phyloP scores from a whole-genome alignment of 2,113 vertebrate genomes.

The Hippocampus zosterae region DNA sequence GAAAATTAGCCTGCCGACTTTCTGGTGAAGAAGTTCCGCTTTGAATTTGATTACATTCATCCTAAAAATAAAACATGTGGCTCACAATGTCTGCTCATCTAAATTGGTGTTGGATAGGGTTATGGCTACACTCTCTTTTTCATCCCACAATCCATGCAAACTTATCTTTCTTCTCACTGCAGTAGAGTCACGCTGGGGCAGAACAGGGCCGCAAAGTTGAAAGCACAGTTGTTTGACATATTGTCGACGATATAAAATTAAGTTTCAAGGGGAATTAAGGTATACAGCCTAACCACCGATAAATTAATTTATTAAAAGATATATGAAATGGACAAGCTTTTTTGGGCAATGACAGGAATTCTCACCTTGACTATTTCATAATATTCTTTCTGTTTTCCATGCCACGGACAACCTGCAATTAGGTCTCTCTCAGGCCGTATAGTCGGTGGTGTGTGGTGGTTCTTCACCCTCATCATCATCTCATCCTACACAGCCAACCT shows the following conservation, averaged over 20 bases:
- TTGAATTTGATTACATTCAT: background rate
- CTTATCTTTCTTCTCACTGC: background rate
- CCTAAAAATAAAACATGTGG: no score
- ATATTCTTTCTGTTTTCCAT: conserved; percentile 38
- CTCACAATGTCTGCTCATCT: background rate
- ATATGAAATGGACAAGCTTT: background rate
- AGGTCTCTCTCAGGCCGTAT: conserved; percentile 98
- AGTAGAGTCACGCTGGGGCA: conserved; percentile 5
- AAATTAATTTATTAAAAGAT: background rate
- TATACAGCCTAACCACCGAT: background rate
- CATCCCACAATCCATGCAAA: background rate
- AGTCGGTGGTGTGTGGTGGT: conserved; percentile 99
- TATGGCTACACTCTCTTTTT: background rate
- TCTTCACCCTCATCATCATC: conserved; percentile 99
- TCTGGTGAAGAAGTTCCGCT: no score
- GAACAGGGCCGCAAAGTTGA: background rate
- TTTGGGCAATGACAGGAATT: conserved; percentile 12
- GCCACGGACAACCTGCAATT: conserved; percentile 40
- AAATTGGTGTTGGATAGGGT: background rate
- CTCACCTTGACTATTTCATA: conserved; percentile 25
- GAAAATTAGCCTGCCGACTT: background rate
- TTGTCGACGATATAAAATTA: background rate
- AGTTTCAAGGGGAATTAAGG: background rate
- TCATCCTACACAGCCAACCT: conserved; percentile 99
- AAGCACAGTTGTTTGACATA: background rate